These are phyloP conservation scores for Chaetorhynchus papuensis DNA, from an alignment of 2,113 vertebrate species.

Conservation along the genomic window DNA sequence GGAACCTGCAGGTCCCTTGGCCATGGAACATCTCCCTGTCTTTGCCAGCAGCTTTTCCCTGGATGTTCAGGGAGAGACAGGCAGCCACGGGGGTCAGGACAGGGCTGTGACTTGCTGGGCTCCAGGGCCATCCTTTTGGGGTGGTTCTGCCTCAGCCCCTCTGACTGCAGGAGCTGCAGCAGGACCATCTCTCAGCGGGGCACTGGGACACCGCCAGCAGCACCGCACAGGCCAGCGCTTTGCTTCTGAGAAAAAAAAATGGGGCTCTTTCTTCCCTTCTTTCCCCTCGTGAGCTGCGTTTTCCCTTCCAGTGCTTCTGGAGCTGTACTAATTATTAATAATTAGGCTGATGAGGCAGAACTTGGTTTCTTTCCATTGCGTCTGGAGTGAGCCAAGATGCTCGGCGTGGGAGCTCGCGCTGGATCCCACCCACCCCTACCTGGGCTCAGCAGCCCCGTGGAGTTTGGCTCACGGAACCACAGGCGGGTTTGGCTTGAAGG, in stretches of 20 bases:
- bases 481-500: fast-evolving
- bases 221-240: fast-evolving
- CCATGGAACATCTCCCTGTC: fast-evolving
- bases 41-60: neutral
- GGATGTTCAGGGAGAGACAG: neutral
- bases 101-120: fast-evolving
- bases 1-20: fast-evolving
- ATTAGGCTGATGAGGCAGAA: neutral
- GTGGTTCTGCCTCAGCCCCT: neutral
- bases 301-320: neutral
- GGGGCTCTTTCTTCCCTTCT: neutral
- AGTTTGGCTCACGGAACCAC: fast-evolving
- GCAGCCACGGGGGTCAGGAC: fast-evolving
- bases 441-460: neutral
- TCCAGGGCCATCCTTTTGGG: fast-evolving
- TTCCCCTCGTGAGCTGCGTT: fast-evolving
- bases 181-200: neutral
- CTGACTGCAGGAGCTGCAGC: neutral
- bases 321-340: conserved; percentile 24
- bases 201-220: neutral
- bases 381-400: neutral
- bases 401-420: fast-evolving
- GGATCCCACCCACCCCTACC: fast-evolving
- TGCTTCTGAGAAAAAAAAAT: fast-evolving
- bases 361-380: neutral